A percentile compares a stretch with the other conserved stretches of the same genome.
phyloP scores from a whole-genome alignment of 2,113 vertebrate species.

The Colaptes auratus region DNA sequence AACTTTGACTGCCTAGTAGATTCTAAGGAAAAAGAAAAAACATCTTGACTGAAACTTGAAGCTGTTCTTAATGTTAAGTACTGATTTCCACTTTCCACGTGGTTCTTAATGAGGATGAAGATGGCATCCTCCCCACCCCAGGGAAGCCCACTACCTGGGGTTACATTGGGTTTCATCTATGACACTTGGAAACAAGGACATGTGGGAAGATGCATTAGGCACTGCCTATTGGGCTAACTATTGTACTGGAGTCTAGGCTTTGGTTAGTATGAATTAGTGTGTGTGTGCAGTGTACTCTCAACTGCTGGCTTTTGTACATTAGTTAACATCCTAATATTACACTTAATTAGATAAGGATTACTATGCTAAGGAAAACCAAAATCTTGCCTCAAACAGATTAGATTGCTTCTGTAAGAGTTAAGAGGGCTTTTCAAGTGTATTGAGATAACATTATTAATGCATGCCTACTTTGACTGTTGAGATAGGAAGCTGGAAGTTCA shows the following conservation, averaged over 20 bases:
- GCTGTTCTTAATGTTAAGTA: not conserved
- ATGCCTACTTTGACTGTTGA: constrained; percentile 5
- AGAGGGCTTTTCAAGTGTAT: constrained; percentile 34
- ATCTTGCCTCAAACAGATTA: constrained; percentile 32
- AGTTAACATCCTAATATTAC: constrained; percentile 2
- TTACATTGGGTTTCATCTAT: not conserved
- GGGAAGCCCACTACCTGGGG: not conserved
- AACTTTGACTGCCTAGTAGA: not conserved
- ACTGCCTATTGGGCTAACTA: not conserved
- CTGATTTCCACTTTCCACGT: not conserved
- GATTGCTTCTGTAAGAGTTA: constrained; percentile 42
- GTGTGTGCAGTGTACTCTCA: not conserved
- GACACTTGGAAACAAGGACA: fast-evolving
- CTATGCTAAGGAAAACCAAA: constrained; percentile 15
- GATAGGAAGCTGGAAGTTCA: not conserved
- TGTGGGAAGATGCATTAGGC: not conserved
- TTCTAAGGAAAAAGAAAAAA: not conserved
- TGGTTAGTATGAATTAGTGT: fast-evolving
- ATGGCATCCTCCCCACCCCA: not conserved
- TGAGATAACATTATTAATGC: constrained; percentile 36
- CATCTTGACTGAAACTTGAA: not conserved
- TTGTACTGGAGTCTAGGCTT: not conserved
- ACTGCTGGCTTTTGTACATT: not conserved
- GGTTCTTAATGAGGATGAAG: not conserved
- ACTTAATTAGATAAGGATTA: constrained; percentile 28